These are phyloP conservation scores for Drosophila emarginata DNA, from an alignment of 2,888 invertebrate genomes.

Conservation along the genomic window DNA sequence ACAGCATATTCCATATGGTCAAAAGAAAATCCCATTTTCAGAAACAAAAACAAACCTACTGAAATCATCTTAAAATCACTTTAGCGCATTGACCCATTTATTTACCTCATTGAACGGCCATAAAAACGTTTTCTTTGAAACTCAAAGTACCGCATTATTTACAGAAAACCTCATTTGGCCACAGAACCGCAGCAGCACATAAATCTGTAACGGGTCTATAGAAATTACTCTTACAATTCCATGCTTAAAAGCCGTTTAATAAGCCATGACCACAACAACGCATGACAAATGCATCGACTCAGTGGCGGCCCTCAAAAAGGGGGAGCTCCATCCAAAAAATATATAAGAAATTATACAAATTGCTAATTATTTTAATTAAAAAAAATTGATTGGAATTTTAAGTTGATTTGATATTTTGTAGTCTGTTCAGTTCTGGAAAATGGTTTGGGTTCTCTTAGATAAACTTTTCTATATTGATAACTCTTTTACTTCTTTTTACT, in stretches of 20 bases:
- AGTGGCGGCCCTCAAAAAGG: background rate
- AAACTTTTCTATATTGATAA: too few relatives aligned
- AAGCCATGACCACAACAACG: constrained; percentile 60
- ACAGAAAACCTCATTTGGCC: constrained; percentile 24
- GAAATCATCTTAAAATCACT: background rate
- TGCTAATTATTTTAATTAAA: too few relatives aligned
- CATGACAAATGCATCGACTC: constrained; percentile 60
- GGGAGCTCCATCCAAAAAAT: background rate
- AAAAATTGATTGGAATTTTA: too few relatives aligned
- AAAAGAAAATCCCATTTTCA: too few relatives aligned
- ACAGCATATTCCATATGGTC: background rate
- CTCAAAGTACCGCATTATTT: constrained; percentile 57
- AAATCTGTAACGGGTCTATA: constrained; percentile 55
- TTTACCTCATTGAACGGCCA: constrained; percentile 6
- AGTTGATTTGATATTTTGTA: too few relatives aligned
- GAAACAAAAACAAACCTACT: too few relatives aligned
- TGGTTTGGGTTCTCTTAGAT: too few relatives aligned
- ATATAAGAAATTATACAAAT: too few relatives aligned
- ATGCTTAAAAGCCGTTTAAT: constrained; percentile 73
- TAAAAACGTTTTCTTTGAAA: constrained; percentile 8
- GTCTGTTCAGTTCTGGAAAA: too few relatives aligned
- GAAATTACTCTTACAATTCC: constrained; percentile 46
- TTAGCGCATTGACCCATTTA: constrained; percentile 1
- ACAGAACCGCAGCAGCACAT: constrained; percentile 40
- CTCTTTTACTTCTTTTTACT: too few relatives aligned